These are phyloP conservation scores for Eumaeus atala DNA, from an alignment of 1,140 invertebrate species.

Conservation along the genomic window DNA sequence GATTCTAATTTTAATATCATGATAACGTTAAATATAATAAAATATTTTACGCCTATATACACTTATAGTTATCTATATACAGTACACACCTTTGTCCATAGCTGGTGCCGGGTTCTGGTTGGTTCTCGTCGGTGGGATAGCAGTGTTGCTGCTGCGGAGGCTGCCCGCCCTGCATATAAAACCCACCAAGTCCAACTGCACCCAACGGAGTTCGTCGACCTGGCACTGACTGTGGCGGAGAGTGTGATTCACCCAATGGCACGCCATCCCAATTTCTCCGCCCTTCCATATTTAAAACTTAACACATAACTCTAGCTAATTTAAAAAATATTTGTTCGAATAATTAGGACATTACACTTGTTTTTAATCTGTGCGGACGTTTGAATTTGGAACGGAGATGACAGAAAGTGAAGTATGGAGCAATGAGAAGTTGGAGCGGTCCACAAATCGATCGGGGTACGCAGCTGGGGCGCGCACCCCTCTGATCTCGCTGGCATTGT, in stretches of 20 bases:
- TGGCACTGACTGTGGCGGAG: slow-evolving; percentile 77
- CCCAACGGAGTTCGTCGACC: slow-evolving; percentile 85
- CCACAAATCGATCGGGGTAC: slow-evolving; percentile 65
- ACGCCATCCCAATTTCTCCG: slow-evolving; percentile 65
- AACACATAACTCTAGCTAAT: slow-evolving; percentile 31
- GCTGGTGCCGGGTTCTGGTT: slow-evolving; percentile 78
- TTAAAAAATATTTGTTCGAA: slow-evolving; percentile 15
- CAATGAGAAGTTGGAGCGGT: slow-evolving; percentile 60
- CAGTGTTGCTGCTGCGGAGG: slow-evolving; percentile 73
- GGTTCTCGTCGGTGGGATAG: slow-evolving; percentile 85
- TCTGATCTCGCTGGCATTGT: slow-evolving; percentile 63
- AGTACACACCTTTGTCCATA: slow-evolving; percentile 53
- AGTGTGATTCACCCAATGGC: slow-evolving; percentile 68
- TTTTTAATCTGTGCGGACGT: slow-evolving; percentile 30
- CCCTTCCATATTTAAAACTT: slow-evolving; percentile 53
- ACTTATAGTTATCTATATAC: too few relatives aligned
- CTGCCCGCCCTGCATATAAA: slow-evolving; percentile 80
- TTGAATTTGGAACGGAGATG: slow-evolving; percentile 47
- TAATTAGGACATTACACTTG: too few relatives aligned
- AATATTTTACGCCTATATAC: too few relatives aligned
- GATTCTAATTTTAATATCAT: too few relatives aligned
- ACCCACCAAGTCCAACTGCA: slow-evolving; percentile 86
- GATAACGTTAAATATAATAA: too few relatives aligned
- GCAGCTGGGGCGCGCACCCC: slow-evolving; percentile 71
- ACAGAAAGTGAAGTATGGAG: slow-evolving; percentile 54